Evolutionary conservation across 2,797 vertebrate species (phyloP).

Genomic region (Acomys russatus): DNA sequence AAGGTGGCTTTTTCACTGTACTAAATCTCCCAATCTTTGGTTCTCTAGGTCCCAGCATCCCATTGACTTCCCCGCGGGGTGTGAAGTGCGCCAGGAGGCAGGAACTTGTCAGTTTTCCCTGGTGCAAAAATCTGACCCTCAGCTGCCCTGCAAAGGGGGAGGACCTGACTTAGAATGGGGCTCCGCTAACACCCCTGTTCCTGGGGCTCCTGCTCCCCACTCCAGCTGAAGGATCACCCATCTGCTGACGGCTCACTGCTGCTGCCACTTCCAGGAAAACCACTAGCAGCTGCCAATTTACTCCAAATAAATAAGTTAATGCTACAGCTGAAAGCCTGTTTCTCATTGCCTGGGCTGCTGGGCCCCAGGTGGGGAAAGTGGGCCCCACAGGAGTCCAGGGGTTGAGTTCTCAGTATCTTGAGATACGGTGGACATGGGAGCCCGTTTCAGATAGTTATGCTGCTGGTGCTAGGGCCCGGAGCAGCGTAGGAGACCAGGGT

Average conservation of each 20-base stretch:
- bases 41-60: slow-evolving; percentile 93
- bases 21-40: slow-evolving; percentile 31
- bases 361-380: slow-evolving; percentile 26
- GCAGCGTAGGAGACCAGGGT: slow-evolving; percentile 95
- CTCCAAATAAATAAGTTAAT: slow-evolving; percentile 84
- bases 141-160: slow-evolving; percentile 91
- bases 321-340: slow-evolving; percentile 70
- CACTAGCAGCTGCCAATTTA: slow-evolving; percentile 83
- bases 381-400: slow-evolving; percentile 30
- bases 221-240: slow-evolving; percentile 47
- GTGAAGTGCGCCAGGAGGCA: slow-evolving; percentile 92
- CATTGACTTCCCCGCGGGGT: slow-evolving; percentile 95
- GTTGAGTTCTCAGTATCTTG: slow-evolving; percentile 44
- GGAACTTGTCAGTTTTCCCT: slow-evolving; percentile 94
- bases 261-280: slow-evolving; percentile 84
- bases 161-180: slow-evolving; percentile 92
- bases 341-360: slow-evolving; percentile 36
- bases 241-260: slow-evolving; percentile 77
- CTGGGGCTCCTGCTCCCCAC: slow-evolving; percentile 49
- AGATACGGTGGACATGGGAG: not conserved
- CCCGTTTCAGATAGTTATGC: slow-evolving; percentile 94
- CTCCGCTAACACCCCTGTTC: slow-evolving; percentile 85
- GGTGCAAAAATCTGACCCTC: slow-evolving; percentile 93
- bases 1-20: not conserved
- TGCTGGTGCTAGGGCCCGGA: slow-evolving; percentile 95